Percentiles rank a stretch among this genome's conserved stretches.
These are phyloP conservation scores for Rhinogobius similis DNA, from an alignment of 2,113 vertebrate species.

Conservation along the genomic window DNA sequence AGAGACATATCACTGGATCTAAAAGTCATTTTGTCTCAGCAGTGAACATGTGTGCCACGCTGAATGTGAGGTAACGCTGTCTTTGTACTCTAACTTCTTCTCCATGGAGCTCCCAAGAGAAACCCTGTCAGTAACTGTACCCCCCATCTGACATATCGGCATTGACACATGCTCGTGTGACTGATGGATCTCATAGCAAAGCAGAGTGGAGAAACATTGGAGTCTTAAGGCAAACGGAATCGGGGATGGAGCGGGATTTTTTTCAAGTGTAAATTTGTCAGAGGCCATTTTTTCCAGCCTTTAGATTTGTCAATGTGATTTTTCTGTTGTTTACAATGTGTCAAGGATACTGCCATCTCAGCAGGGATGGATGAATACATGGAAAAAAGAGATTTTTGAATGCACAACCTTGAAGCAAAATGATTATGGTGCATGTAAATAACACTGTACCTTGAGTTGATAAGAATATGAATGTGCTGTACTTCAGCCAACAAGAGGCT, in stretches of 20 bases:
- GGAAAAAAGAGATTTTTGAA: background rate
- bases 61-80: background rate
- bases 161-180: slow-evolving; percentile 25
- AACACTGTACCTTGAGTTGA: background rate
- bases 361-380: background rate
- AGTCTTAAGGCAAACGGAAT: background rate
- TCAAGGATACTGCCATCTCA: background rate
- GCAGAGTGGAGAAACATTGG: background rate
- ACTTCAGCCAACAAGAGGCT: too few relatives aligned
- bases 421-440: background rate
- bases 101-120: slow-evolving; percentile 16
- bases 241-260: background rate
- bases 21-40: background rate
- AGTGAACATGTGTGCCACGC: slow-evolving; percentile 7
- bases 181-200: slow-evolving; percentile 19
- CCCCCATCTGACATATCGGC: slow-evolving; percentile 11
- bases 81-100: slow-evolving; percentile 3
- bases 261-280: background rate
- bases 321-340: background rate
- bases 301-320: background rate
- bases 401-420: background rate
- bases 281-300: background rate
- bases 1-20: background rate
- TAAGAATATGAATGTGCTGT: too few relatives aligned
- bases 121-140: slow-evolving; percentile 20